Evolutionary conservation across 2,113 vertebrate species (phyloP).

Genomic region (Sturnira hondurensis): DNA sequence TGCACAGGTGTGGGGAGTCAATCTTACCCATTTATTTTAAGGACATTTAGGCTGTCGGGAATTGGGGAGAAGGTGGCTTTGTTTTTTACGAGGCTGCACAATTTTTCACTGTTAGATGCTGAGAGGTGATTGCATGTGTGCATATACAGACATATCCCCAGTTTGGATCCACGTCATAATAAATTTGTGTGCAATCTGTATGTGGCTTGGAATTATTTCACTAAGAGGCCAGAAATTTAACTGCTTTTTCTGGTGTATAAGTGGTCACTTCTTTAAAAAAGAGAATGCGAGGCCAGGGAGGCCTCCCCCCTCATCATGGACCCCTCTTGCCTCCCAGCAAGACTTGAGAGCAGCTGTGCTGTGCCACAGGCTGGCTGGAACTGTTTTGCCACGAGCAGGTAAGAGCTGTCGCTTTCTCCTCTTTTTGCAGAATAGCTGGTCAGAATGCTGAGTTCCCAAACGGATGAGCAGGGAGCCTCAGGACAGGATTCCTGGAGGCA

Average conservation of each 20-base stretch:
- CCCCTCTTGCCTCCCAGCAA: neutral
- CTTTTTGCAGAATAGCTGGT: neutral
- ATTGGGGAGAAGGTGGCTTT: slow-evolving; percentile 25
- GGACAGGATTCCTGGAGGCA: neutral
- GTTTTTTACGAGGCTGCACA: slow-evolving; percentile 21
- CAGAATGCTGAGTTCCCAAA: neutral
- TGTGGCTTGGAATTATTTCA: slow-evolving; percentile 53
- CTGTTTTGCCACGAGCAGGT: neutral
- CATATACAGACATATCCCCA: neutral
- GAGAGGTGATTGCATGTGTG: neutral
- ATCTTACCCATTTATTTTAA: slow-evolving; percentile 45
- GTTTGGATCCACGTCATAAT: slow-evolving; percentile 43
- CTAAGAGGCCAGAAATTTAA: slow-evolving; percentile 44
- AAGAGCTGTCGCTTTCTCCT: neutral
- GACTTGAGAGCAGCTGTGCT: neutral
- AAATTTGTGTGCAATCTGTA: slow-evolving; percentile 64
- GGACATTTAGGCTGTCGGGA: slow-evolving; percentile 33
- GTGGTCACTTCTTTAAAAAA: neutral
- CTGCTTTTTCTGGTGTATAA: slow-evolving; percentile 14
- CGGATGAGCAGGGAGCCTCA: neutral
- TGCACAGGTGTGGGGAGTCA: neutral
- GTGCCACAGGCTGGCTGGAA: rapidly evolving
- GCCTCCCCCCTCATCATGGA: rapidly evolving
- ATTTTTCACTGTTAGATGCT: slow-evolving; percentile 20
- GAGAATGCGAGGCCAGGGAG: neutral